Evolutionary conservation across 2,888 invertebrate species (phyloP).

Genomic region (Mactromeris polynyma): DNA sequence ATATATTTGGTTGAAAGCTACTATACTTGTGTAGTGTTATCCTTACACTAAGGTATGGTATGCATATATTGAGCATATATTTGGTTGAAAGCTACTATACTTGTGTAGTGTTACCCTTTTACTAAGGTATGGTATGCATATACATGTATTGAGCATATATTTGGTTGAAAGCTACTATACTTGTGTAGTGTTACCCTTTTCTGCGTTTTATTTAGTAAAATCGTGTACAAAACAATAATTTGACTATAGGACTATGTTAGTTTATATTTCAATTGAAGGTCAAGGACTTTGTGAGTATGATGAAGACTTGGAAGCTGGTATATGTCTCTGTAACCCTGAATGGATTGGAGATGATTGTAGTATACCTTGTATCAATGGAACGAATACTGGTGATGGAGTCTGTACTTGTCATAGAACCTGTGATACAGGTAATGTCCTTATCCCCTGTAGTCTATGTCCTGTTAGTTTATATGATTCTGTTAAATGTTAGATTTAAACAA

Average conservation of each 20-base stretch:
- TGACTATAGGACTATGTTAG: background rate
- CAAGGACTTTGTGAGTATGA: constrained; percentile 73
- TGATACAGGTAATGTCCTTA: constrained; percentile 54
- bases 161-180: too few relatives aligned
- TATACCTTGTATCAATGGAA: constrained; percentile 77
- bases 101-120: too few relatives aligned
- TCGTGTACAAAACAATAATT: background rate
- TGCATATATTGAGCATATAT: too few relatives aligned
- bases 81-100: too few relatives aligned
- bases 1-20: too few relatives aligned
- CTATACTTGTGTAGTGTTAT: too few relatives aligned
- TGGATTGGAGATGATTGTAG: constrained; percentile 72
- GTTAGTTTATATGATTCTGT: background rate
- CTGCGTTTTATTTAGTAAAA: too few relatives aligned
- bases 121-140: too few relatives aligned
- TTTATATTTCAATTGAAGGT: constrained; percentile 38
- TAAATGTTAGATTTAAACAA: background rate
- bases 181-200: too few relatives aligned
- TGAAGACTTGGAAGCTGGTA: constrained; percentile 55
- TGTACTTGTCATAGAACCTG: constrained; percentile 74
- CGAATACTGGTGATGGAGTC: constrained; percentile 67
- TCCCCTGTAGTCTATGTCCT: background rate
- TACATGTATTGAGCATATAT: too few relatives aligned
- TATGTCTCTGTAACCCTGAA: constrained; percentile 70
- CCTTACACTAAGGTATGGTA: too few relatives aligned